Percentiles rank a stretch among this genome's conserved stretches.
These are phyloP conservation scores for Halocynthia roretzi DNA, from an alignment of 23 tunicate species.

Conservation along the genomic window DNA sequence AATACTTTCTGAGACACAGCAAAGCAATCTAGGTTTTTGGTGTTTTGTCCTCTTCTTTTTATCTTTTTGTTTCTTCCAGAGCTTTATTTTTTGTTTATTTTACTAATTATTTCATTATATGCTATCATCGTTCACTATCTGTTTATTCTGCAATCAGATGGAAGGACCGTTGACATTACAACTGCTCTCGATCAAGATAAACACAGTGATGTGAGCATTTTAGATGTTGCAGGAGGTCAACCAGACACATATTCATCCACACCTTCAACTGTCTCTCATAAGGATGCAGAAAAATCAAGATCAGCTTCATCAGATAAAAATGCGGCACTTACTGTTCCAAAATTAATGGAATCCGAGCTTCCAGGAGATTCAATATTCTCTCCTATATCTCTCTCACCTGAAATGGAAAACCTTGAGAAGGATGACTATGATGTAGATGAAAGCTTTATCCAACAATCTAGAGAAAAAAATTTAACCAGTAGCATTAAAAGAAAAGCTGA, in stretches of 20 bases:
- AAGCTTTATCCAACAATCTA: not conserved
- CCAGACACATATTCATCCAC: slow-evolving; percentile 15
- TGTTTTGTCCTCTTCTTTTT: too few species aligned
- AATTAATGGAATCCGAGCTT: not conserved
- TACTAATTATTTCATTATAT: not conserved
- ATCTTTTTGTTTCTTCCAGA: not conserved
- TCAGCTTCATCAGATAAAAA: not conserved
- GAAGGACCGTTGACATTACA: slow-evolving; percentile 12
- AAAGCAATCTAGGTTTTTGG: not conserved
- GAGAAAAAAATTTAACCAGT: slow-evolving; percentile 12
- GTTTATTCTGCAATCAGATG: not conserved
- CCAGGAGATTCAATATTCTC: slow-evolving; percentile 7
- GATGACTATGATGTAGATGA: not conserved
- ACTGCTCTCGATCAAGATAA: not conserved
- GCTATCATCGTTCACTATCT: not conserved
- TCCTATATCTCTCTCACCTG: slow-evolving; percentile 1
- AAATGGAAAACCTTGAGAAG: not conserved
- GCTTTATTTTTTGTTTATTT: not conserved
- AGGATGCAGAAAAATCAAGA: not conserved
- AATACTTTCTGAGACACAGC: slow-evolving; percentile 11
- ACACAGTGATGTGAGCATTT: slow-evolving; percentile 13
- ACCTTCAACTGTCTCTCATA: not conserved
- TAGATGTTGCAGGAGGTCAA: slow-evolving; percentile 22
- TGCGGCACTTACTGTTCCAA: not conserved
- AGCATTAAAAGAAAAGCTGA: slow-evolving; percentile 3